Base-by-base conservation (phyloP, 2,113 vertebrate species). In the Cochlearius cochlearius region DNA sequence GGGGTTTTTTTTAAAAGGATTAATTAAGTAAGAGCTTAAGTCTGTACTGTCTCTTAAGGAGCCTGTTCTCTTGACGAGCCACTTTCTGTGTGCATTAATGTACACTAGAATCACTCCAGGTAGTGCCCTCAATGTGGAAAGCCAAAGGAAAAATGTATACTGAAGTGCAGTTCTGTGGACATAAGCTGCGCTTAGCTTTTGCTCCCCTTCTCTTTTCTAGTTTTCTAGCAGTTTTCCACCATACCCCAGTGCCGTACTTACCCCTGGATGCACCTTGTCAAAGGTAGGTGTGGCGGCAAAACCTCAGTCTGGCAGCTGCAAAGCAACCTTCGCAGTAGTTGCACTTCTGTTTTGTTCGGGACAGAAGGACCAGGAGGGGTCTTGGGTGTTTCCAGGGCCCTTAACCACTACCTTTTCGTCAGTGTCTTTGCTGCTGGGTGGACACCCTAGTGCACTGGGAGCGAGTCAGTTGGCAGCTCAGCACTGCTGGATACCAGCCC, bases 61-160 rank as follows among this genome's bases (percentile, higher is more conserved):
- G 9, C 18, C 21, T 0, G 0, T 82, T 71, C 22, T 75, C 17
- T 43, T 50, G 18, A 66, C 1, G 3, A 55, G 15, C 14, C 2
- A 3, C 18, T 69, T 56, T 41, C 32, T 43, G 2, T 64, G 18
- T 64, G 12, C 21, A 11, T 78, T 83, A 18, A 6, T 67, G 6
- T 50, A 49, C 6, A 14, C 15, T 45, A 22, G 29, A 82, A 59
- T 88, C 9, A 21, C 21, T 88, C 34, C 12, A 34, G 18, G 10
- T 71, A 59, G 30, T 81, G 81, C 13, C 41, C 3, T 30, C 20
- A 25, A 0, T 19, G 9, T 73, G 8, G 41, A 69, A 45, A 73
- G 55, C 15, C 27, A 8, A 59, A 67, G 29, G 25, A 78, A 78
- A 84, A 88, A 68, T 7, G 4, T 32, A 21, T 41, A 6, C 15